Evolutionary conservation across 92 coral and sea anemone genomes (phyloP).

Genomic region (Epizoanthus scotinus): DNA sequence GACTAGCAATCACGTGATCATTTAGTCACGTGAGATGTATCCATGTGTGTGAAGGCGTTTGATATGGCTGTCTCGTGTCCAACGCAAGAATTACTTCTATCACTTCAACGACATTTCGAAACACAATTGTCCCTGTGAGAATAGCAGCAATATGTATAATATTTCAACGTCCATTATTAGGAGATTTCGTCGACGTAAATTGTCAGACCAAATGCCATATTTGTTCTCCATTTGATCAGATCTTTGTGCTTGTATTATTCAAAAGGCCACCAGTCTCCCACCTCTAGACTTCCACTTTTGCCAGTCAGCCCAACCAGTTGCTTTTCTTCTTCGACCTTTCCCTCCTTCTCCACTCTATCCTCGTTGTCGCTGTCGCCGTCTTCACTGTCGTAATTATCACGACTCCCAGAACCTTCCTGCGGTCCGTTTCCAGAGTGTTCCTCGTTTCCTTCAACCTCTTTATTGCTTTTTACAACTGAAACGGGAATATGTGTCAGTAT

Average conservation of each 20-base stretch:
- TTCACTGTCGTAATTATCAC: slow-evolving; percentile 7
- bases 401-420: neutral
- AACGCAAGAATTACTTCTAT: too few relatives aligned
- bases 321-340: neutral
- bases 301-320: neutral
- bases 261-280: slow-evolving; percentile 5
- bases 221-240: too few relatives aligned
- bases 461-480: slow-evolving; percentile 6
- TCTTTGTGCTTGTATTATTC: neutral
- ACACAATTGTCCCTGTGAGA: too few relatives aligned
- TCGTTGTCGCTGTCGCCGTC: neutral
- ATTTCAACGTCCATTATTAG: too few relatives aligned
- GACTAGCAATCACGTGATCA: too few relatives aligned
- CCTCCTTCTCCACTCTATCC: neutral
- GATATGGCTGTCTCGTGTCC: too few relatives aligned
- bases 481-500: neutral
- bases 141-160: too few relatives aligned
- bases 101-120: too few relatives aligned
- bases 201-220: too few relatives aligned
- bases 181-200: too few relatives aligned
- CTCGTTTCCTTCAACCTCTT: neutral
- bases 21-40: too few relatives aligned
- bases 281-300: neutral
- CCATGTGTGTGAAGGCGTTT: too few relatives aligned
- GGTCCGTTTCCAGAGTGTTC: slow-evolving; percentile 25